These are phyloP conservation scores for Cremastinae sp. DNA, from an alignment of 2,888 invertebrate species.

Conservation along the genomic window DNA sequence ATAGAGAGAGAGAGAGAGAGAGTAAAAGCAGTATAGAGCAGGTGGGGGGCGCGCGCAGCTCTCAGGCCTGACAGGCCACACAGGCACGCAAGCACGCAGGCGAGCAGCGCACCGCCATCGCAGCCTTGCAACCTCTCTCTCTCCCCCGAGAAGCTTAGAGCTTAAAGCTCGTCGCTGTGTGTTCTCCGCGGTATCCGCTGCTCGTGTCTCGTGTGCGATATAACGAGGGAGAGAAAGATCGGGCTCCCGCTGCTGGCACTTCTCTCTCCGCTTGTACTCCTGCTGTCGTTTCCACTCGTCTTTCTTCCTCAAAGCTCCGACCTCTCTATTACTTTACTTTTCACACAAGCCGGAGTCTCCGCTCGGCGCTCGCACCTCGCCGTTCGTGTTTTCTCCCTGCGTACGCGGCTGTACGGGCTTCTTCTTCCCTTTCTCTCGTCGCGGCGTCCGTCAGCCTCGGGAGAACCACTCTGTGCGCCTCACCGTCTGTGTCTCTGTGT, in stretches of 20 bases:
- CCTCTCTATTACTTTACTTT: constrained; percentile 18
- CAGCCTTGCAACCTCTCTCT: constrained; percentile 80
- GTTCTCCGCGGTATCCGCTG: constrained; percentile 73
- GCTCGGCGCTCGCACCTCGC: too few relatives aligned
- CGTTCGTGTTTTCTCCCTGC: too few relatives aligned
- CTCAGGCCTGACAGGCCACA: constrained; percentile 64
- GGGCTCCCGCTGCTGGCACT: constrained; percentile 34
- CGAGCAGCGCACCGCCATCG: constrained; percentile 67
- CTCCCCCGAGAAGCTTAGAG: constrained; percentile 71
- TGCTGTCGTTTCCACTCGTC: constrained; percentile 21
- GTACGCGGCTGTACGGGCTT: too few relatives aligned
- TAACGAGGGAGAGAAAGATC: constrained; percentile 39
- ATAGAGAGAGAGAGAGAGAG: constrained; percentile 39
- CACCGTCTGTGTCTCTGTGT: too few relatives aligned
- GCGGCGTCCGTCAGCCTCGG: too few relatives aligned
- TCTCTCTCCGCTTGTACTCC: constrained; percentile 3
- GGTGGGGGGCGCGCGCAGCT: constrained; percentile 71
- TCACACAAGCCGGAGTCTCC: background rate
- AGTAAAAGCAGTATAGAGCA: constrained; percentile 47
- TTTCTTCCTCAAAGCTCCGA: constrained; percentile 21
- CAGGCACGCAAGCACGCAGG: constrained; percentile 67
- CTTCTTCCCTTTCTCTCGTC: too few relatives aligned
- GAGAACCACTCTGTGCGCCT: too few relatives aligned
- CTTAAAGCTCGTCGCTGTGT: constrained; percentile 78
- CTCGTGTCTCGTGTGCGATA: constrained; percentile 51